Conservation (phyloP, 2,113 vertebrate genomes). For the Macrotis lagotis region DNA sequence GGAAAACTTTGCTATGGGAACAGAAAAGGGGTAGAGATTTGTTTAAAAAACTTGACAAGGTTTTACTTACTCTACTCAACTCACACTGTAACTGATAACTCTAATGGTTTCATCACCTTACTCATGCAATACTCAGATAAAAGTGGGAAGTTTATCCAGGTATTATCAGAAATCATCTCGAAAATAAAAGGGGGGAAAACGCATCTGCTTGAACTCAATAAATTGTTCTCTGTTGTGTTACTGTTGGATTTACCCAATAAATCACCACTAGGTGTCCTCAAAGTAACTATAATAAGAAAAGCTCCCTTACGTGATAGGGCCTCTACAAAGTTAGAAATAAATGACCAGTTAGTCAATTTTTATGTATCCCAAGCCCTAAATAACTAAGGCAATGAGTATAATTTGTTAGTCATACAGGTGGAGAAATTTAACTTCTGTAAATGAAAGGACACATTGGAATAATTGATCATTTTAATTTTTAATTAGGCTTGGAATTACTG, state of each 20-base stretch:
- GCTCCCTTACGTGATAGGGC: not conserved
- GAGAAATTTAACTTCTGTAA: not conserved
- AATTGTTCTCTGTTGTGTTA: not conserved
- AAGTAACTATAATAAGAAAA: slow-evolving; percentile 47
- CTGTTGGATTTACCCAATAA: slow-evolving; percentile 41
- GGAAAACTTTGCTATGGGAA: not conserved
- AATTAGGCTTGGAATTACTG: not conserved
- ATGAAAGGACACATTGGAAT: not conserved
- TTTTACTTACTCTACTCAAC: not conserved
- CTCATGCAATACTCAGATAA: not conserved
- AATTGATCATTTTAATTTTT: slow-evolving; percentile 4
- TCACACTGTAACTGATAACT: not conserved
- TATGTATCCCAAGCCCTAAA: not conserved
- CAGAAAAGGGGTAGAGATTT: not conserved
- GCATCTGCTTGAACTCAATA: not conserved
- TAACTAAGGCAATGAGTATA: not conserved
- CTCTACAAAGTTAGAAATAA: not conserved
- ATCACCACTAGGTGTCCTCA: slow-evolving; percentile 67
- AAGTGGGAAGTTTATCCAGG: not conserved
- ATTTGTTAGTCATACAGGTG: not conserved
- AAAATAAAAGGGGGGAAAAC: not conserved
- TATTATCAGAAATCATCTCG: not conserved
- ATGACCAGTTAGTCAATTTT: not conserved
- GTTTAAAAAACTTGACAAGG: not conserved
- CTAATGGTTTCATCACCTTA: not conserved